Percentiles rank a stretch among this genome's conserved stretches.
phyloP scores from a whole-genome alignment of 2,797 vertebrate genomes.

The Gymnopithys bicolor region DNA sequence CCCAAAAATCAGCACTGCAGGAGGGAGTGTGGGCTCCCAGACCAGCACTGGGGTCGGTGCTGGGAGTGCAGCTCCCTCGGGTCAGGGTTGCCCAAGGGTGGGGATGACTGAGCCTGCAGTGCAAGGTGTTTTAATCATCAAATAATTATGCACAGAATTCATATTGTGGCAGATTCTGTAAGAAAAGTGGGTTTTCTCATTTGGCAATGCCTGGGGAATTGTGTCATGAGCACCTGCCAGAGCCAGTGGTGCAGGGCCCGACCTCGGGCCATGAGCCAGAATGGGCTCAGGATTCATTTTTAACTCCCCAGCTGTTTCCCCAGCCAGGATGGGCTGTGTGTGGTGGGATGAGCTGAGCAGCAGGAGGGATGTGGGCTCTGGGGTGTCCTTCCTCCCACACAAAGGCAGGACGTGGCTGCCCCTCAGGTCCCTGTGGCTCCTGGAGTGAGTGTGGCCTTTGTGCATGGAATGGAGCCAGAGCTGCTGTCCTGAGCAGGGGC shows the following conservation, averaged over 20 bases:
- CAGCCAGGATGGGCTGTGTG: not conserved
- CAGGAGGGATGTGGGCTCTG: not conserved
- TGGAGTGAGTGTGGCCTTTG: fast-evolving
- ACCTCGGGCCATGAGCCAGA: fast-evolving
- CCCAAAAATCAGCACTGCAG: not conserved
- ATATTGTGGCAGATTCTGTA: not conserved
- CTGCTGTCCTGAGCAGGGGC: fast-evolving
- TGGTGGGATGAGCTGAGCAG: fast-evolving
- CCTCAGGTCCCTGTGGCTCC: not conserved
- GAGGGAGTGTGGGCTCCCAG: fast-evolving
- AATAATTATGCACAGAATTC: not conserved
- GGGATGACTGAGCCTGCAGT: not conserved
- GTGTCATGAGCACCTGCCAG: fast-evolving
- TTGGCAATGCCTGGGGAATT: fast-evolving
- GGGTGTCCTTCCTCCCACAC: not conserved
- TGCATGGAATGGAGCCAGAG: fast-evolving
- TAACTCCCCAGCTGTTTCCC: not conserved
- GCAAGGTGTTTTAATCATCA: not conserved
- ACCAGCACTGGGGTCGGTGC: fast-evolving
- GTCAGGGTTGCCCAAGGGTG: fast-evolving
- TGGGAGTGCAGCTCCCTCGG: fast-evolving
- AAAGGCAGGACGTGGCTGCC: not conserved
- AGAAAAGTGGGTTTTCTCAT: fast-evolving
- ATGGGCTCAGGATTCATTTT: not conserved
- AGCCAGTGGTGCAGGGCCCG: not conserved